Conservation (phyloP, 2,113 vertebrate genomes). For the Eulemur macaco region DNA sequence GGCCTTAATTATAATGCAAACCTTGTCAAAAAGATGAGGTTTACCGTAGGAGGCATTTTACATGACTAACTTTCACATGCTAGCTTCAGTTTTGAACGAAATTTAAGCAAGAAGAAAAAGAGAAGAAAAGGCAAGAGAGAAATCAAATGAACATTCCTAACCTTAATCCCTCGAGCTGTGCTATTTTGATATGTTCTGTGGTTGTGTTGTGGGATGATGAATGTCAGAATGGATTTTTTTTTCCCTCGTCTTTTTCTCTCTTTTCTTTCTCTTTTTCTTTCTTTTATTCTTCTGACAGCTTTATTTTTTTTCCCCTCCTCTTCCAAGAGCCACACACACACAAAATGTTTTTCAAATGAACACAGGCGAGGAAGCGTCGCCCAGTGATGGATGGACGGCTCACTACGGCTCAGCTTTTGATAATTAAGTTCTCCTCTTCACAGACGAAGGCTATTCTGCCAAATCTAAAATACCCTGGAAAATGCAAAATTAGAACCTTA, state of each 20-base stretch:
- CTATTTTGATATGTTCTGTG: constrained; percentile 71
- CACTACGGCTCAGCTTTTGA: constrained; percentile 84
- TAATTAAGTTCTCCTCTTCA: constrained; percentile 85
- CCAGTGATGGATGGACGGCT: constrained; percentile 86
- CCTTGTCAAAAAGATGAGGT: constrained; percentile 71
- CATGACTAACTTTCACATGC: constrained; percentile 69
- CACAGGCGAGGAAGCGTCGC: constrained; percentile 81
- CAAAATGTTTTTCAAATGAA: constrained; percentile 81
- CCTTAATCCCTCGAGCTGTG: constrained; percentile 70
- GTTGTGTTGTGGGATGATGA: constrained; percentile 57
- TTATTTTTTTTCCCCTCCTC: background rate
- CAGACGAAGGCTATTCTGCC: constrained; percentile 78
- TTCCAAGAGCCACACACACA: constrained; percentile 73
- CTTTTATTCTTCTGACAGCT: constrained; percentile 72
- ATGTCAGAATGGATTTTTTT: constrained; percentile 61
- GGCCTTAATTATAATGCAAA: constrained; percentile 74
- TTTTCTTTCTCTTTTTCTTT: background rate
- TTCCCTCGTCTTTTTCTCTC: background rate
- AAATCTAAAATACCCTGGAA: constrained; percentile 79
- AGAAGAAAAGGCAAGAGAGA: background rate
- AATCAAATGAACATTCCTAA: constrained; percentile 74
- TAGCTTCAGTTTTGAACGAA: constrained; percentile 83
- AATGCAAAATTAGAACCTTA: constrained; percentile 82
- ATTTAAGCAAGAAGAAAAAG: background rate
- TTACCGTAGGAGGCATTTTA: constrained; percentile 78